Evolutionary conservation across 2,797 vertebrate genomes (phyloP).

Genomic region (Limosa lapponica): DNA sequence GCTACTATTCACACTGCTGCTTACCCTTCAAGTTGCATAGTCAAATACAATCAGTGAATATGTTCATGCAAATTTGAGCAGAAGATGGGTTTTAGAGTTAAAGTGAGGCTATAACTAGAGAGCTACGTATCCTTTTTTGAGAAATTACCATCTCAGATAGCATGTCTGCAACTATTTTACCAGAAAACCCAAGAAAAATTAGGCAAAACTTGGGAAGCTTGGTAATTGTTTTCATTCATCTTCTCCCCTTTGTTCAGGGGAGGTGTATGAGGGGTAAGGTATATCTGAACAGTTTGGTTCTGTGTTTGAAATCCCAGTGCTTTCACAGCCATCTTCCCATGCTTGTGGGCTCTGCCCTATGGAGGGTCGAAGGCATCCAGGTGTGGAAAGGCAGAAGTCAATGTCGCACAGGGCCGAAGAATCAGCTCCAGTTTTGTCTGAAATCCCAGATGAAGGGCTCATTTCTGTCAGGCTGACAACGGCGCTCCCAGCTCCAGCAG

Average conservation of each 20-base stretch:
- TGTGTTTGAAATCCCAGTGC: background rate
- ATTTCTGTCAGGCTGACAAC: background rate
- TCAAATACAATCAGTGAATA: background rate
- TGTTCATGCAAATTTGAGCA: background rate
- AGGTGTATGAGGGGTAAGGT: background rate
- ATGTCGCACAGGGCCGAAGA: background rate
- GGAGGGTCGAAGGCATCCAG: background rate
- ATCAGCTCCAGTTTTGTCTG: background rate
- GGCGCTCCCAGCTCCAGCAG: accelerated
- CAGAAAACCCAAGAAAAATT: background rate
- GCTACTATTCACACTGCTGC: background rate
- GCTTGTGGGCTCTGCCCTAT: background rate
- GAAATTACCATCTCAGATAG: background rate
- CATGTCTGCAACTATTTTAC: background rate
- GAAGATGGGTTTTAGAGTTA: background rate
- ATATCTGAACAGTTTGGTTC: background rate
- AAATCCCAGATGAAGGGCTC: background rate
- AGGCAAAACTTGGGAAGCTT: background rate
- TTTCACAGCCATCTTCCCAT: background rate
- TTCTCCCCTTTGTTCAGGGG: background rate
- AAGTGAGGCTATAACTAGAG: background rate
- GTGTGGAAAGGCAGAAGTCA: background rate
- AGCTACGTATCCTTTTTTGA: background rate
- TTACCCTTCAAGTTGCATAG: background rate
- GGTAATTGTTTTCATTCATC: background rate